Percentiles rank a stretch among this genome's conserved stretches.
Conservation (phyloP, 2,888 invertebrate genomes). For the Synergus umbraculus region DNA sequence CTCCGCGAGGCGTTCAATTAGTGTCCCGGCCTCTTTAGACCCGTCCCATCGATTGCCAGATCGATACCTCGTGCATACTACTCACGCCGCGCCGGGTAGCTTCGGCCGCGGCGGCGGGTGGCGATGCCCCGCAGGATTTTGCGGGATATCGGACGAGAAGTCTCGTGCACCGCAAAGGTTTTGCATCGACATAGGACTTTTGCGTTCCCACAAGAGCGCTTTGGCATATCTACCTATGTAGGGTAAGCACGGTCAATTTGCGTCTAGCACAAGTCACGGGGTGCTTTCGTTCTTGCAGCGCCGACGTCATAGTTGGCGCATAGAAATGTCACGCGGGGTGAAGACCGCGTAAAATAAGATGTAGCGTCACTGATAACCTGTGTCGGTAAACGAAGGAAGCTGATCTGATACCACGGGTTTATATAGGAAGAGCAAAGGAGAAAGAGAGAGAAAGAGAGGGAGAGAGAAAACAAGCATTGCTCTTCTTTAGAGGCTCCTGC, state of each 20-base stretch:
- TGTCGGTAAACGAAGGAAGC: conserved; percentile 46
- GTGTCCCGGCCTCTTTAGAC: conserved; percentile 38
- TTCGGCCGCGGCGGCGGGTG: not conserved
- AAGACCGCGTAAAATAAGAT: conserved; percentile 77
- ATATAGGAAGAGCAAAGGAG: conserved; percentile 42
- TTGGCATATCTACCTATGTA: conserved; percentile 44
- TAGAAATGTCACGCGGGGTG: conserved; percentile 75
- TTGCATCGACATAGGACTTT: conserved; percentile 42
- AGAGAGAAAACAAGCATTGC: conserved; percentile 11
- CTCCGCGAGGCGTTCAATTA: conserved; percentile 39
- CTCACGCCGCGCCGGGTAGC: conserved; percentile 7
- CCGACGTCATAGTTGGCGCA: conserved; percentile 76
- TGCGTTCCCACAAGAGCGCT: conserved; percentile 49
- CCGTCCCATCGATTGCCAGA: conserved; percentile 39
- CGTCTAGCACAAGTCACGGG: conserved; percentile 74
- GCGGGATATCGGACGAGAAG: conserved; percentile 40
- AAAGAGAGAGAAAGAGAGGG: not conserved
- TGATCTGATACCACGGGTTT: conserved; percentile 62
- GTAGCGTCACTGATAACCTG: conserved; percentile 75
- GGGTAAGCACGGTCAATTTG: conserved; percentile 73
- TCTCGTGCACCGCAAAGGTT: conserved; percentile 46
- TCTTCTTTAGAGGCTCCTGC: conserved; percentile 39
- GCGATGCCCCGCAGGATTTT: conserved; percentile 36
- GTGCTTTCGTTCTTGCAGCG: conserved; percentile 66
- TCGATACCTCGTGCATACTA: conserved; percentile 35